Evolutionary conservation across 1,140 invertebrate species (phyloP).

Genomic region (Heterodera schachtii): DNA sequence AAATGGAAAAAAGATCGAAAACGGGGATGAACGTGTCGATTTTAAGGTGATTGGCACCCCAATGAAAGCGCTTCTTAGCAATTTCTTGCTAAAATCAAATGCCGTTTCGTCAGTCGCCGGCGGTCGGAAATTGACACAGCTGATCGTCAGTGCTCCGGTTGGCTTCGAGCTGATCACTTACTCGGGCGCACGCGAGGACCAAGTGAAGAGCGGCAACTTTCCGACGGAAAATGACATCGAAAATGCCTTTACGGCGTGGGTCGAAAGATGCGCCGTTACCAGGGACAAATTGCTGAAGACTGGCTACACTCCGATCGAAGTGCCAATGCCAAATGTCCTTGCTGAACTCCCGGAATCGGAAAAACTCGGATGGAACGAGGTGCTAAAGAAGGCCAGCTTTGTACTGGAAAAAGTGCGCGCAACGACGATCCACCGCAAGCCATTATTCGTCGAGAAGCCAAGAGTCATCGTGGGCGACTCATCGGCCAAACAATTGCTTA

Average conservation of each 20-base stretch:
- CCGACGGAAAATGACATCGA: constrained; percentile 6
- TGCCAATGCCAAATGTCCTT: not conserved
- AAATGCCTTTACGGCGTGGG: not conserved
- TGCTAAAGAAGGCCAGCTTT: not conserved
- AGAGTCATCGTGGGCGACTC: not conserved
- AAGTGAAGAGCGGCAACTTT: not conserved
- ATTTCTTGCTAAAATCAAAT: not conserved
- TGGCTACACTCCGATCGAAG: not conserved
- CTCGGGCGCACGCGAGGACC: not conserved
- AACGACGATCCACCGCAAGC: not conserved
- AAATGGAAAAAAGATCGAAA: no score
- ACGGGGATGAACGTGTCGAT: constrained; percentile 69
- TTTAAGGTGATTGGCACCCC: not conserved
- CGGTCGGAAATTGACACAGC: not conserved
- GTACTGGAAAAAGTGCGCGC: constrained; percentile 4
- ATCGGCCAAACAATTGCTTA: not conserved
- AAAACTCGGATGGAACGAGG: not conserved
- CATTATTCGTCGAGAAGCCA: not conserved
- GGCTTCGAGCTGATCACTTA: constrained; percentile 1
- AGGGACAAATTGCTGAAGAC: not conserved
- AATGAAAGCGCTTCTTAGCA: not conserved
- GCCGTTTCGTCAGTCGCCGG: not conserved
- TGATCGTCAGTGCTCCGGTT: not conserved
- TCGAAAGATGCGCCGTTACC: not conserved
- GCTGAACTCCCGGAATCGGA: not conserved